A percentile compares a stretch with the other conserved stretches of the same genome.
Conservation (phyloP, 2,113 vertebrate genomes). For the Pomatorhinus ruficollis region DNA sequence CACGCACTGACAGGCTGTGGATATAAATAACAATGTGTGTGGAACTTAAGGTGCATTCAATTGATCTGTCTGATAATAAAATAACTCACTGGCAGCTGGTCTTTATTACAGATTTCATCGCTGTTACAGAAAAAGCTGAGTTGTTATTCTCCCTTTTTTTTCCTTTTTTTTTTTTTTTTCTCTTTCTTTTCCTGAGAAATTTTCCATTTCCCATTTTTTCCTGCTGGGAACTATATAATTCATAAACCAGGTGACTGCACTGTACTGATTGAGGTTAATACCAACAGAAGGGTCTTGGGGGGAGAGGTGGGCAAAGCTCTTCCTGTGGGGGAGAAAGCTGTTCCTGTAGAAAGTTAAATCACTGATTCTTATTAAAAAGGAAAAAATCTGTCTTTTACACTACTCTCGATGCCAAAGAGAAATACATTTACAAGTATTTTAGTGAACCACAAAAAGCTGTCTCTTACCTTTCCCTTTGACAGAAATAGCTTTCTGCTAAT, state of each 20-base stretch:
- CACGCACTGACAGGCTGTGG: neutral
- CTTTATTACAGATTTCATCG: neutral
- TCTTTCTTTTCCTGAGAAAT: neutral
- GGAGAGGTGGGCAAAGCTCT: rapidly evolving
- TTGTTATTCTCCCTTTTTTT: rapidly evolving
- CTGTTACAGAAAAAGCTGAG: neutral
- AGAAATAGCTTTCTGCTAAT: neutral
- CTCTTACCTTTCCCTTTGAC: neutral
- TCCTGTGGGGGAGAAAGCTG: neutral
- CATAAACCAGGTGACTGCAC: neutral
- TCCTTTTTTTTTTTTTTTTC: neutral
- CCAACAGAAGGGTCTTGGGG: neutral
- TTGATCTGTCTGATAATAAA: neutral
- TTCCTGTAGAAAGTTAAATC: neutral
- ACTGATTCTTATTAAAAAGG: neutral
- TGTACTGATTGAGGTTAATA: neutral
- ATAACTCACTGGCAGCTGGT: neutral
- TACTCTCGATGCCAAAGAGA: neutral
- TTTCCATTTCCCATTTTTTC: neutral
- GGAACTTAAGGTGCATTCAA: neutral
- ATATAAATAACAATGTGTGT: neutral
- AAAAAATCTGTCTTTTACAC: neutral
- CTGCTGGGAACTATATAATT: neutral
- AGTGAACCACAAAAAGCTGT: neutral
- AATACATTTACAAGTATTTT: neutral